Evolutionary conservation across 2,113 vertebrate species (phyloP).

Genomic region (Ceyx margarethae): DNA sequence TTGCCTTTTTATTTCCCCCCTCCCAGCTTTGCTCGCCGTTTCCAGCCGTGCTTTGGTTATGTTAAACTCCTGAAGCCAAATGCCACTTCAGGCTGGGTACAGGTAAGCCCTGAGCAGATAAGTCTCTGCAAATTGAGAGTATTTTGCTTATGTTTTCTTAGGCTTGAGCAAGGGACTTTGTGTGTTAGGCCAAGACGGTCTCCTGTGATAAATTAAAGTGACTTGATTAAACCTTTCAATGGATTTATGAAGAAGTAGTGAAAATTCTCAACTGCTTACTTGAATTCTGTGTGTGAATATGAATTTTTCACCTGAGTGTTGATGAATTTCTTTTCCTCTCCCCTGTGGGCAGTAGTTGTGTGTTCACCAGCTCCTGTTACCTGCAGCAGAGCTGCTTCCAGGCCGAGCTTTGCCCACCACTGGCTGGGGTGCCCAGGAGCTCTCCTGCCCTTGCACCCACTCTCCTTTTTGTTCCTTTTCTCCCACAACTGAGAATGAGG

Average conservation of each 20-base stretch:
- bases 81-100: neutral
- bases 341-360: neutral
- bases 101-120: conserved; percentile 47
- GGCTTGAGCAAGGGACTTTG: neutral
- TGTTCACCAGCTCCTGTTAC: neutral
- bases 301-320: neutral
- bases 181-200: neutral
- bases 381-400: neutral
- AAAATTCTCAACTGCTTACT: neutral
- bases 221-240: neutral
- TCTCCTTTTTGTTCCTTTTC: neutral
- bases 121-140: neutral
- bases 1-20: neutral
- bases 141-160: neutral
- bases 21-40: neutral
- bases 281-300: neutral
- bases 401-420: rapidly evolving
- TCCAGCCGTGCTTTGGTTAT: neutral
- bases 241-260: neutral
- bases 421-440: neutral
- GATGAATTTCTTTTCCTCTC: neutral
- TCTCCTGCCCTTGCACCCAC: neutral
- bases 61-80: conserved; percentile 16
- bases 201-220: neutral
- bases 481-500: neutral